Evolutionary conservation across 2,888 invertebrate species (phyloP).

Genomic region (Hypolimnas misippus): DNA sequence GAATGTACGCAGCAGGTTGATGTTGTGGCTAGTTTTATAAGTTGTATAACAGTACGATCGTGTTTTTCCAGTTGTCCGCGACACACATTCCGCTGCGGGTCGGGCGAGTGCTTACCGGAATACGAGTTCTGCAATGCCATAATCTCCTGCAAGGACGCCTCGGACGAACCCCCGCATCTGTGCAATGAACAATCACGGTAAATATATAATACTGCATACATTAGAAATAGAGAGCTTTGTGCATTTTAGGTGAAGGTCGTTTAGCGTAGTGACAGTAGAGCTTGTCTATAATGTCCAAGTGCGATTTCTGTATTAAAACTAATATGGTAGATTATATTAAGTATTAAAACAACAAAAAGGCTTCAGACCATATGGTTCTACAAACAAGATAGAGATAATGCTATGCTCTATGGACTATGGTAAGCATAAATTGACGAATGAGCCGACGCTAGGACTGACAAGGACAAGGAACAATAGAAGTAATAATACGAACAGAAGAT

Average conservation of each 20-base stretch:
- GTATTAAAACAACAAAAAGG: too few relatives aligned
- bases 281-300: too few relatives aligned
- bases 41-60: slow-evolving; percentile 31
- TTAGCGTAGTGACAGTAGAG: neutral
- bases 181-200: slow-evolving; percentile 86
- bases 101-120: slow-evolving; percentile 94
- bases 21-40: slow-evolving; percentile 15
- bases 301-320: too few relatives aligned
- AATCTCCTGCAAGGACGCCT: slow-evolving; percentile 93
- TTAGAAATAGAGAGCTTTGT: neutral
- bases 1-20: slow-evolving; percentile 21
- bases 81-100: slow-evolving; percentile 92
- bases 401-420: too few relatives aligned
- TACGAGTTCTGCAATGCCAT: slow-evolving; percentile 97
- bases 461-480: too few relatives aligned
- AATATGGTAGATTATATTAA: too few relatives aligned
- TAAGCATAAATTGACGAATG: too few relatives aligned
- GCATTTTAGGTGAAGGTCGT: neutral
- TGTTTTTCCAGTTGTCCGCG: slow-evolving; percentile 86
- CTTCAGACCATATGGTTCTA: too few relatives aligned
- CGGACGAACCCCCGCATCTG: slow-evolving; percentile 92
- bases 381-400: too few relatives aligned
- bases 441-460: too few relatives aligned
- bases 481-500: too few relatives aligned
- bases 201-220: slow-evolving; percentile 1